Evolutionary conservation across 1,140 invertebrate species (phyloP).

Genomic region (Diuraphis noxia): DNA sequence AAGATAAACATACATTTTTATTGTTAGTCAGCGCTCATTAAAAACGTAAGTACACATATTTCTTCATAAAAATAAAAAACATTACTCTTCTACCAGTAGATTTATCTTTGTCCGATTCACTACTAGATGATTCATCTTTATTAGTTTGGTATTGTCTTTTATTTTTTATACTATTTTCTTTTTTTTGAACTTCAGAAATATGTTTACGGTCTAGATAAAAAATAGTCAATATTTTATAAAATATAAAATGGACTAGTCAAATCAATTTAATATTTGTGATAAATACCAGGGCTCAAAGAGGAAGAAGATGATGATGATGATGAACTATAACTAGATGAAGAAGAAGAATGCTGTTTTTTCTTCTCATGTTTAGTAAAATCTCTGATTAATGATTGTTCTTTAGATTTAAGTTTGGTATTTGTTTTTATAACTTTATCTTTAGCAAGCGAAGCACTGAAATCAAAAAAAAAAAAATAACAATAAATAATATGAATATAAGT

Average conservation of each 20-base stretch:
- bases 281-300: conserved; percentile 30
- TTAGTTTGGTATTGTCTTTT: conserved; percentile 82
- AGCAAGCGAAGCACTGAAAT: not conserved
- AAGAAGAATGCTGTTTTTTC: conserved; percentile 18
- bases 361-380: conserved; percentile 11
- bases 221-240: not conserved
- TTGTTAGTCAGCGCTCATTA: not conserved
- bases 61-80: not conserved
- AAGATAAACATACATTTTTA: not conserved
- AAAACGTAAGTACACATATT: not conserved
- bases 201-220: conserved; percentile 60
- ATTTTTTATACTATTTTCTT: conserved; percentile 77
- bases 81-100: conserved; percentile 52
- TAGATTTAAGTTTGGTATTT: conserved; percentile 33
- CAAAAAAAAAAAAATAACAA: not conserved
- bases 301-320: conserved; percentile 39
- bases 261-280: not conserved
- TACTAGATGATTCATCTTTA: conserved; percentile 76
- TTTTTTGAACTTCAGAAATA: conserved; percentile 73
- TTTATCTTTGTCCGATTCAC: conserved; percentile 61
- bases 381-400: conserved; percentile 34
- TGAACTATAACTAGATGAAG: conserved; percentile 45
- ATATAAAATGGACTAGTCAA: not conserved
- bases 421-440: conserved; percentile 17
- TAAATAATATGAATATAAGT: too few species aligned